Evolutionary conservation across 2,888 invertebrate genomes (phyloP).

Genomic region (Macaria liturata): DNA sequence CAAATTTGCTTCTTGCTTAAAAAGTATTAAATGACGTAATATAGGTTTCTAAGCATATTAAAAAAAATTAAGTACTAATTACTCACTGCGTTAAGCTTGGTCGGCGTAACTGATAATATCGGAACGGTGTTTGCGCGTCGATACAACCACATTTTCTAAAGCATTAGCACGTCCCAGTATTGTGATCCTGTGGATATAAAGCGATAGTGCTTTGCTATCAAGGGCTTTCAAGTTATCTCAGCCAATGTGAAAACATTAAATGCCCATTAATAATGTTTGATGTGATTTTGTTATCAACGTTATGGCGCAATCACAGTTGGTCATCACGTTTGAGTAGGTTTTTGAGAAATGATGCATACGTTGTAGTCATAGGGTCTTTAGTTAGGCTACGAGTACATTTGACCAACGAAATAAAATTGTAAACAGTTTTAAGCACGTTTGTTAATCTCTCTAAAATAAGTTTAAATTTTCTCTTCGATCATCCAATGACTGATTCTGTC

Average conservation of each 20-base stretch:
- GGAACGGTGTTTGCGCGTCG: conserved; percentile 60
- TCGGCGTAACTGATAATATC: conserved; percentile 45
- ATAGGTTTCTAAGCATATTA: too few relatives aligned
- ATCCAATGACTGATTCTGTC: too few relatives aligned
- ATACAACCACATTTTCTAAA: conserved; percentile 61
- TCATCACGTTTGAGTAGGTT: neutral
- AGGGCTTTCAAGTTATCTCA: conserved; percentile 38
- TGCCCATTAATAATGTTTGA: conserved; percentile 56
- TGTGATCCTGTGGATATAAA: conserved; percentile 26
- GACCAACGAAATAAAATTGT: too few relatives aligned
- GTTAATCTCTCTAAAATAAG: too few relatives aligned
- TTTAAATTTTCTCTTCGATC: too few relatives aligned
- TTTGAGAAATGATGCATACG: too few relatives aligned
- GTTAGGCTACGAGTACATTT: too few relatives aligned
- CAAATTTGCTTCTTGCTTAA: too few relatives aligned
- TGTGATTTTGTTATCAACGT: conserved; percentile 37
- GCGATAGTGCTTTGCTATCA: conserved; percentile 21
- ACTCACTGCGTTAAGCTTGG: conserved; percentile 51
- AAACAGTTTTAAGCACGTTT: too few relatives aligned
- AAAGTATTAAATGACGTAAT: too few relatives aligned
- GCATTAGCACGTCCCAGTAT: conserved; percentile 29
- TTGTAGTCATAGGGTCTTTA: too few relatives aligned
- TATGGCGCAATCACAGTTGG: conserved; percentile 13
- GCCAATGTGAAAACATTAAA: conserved; percentile 54
- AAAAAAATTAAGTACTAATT: too few relatives aligned